Conservation (phyloP, 2,888 invertebrate species). For the Chrysomela aeneicollis region DNA sequence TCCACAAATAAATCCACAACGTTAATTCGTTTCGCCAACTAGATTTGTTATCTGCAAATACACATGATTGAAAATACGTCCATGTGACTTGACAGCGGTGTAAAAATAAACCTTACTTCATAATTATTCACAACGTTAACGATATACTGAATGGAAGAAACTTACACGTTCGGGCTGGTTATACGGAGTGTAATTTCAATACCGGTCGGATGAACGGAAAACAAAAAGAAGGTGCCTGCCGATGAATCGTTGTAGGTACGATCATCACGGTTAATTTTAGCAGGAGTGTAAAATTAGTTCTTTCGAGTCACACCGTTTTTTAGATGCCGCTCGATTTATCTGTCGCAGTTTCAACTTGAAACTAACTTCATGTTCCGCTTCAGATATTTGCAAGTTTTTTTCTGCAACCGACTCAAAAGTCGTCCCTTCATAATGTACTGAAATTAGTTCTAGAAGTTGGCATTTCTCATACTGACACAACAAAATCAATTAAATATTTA, state of each 20-base stretch:
- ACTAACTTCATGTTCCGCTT: too few relatives aligned
- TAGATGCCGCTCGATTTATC: too few relatives aligned
- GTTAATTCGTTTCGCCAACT: not conserved
- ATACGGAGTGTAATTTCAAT: too few relatives aligned
- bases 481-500: too few relatives aligned
- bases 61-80: not conserved
- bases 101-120: not conserved
- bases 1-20: not conserved
- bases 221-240: not conserved
- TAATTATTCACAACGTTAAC: not conserved
- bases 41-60: not conserved
- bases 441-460: too few relatives aligned
- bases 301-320: not conserved
- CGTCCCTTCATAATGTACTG: too few relatives aligned
- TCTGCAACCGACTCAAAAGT: too few relatives aligned
- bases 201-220: not conserved
- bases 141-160: not conserved
- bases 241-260: not conserved
- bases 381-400: too few relatives aligned
- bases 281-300: not conserved
- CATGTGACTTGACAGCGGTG: not conserved
- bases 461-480: too few relatives aligned
- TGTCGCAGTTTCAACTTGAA: too few relatives aligned
- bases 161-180: not conserved
- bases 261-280: not conserved